Evolutionary conservation across 1,140 invertebrate genomes (phyloP).

Genomic region (Venturia canescens): DNA sequence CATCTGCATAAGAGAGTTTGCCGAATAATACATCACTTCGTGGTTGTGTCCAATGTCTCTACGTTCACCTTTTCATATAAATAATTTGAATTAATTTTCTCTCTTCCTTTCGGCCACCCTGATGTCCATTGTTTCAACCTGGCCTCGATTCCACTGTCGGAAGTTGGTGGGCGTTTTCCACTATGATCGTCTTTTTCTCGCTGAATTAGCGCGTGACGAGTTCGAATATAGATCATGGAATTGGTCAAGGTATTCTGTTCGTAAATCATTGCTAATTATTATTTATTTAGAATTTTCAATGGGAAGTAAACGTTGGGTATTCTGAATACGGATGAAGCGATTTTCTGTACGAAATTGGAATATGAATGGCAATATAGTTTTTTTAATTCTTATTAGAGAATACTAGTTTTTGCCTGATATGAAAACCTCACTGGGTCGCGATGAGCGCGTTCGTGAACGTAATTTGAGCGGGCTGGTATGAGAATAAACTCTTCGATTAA

Average conservation of each 20-base stretch:
- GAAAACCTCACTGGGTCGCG: no score
- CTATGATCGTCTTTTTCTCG: neutral
- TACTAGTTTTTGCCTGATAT: neutral
- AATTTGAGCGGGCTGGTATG: no score
- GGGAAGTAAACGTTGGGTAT: no score
- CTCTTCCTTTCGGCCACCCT: neutral
- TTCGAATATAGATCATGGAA: no score
- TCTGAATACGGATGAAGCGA: no score
- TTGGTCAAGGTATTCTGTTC: no score
- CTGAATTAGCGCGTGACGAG: neutral
- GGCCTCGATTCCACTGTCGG: neutral
- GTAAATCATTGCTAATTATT: no score
- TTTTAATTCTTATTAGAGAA: neutral
- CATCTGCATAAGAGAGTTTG: neutral
- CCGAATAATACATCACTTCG: neutral
- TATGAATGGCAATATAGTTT: neutral
- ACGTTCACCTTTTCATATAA: neutral
- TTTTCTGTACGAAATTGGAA: neutral
- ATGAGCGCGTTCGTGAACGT: no score
- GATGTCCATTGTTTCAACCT: neutral
- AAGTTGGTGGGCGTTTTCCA: neutral
- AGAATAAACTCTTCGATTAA: no score
- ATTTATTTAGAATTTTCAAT: no score
- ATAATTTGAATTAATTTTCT: neutral
- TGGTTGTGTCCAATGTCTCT: neutral